Percentiles rank a stretch among this genome's conserved stretches.
These are phyloP conservation scores for Erannis defoliaria DNA, from an alignment of 2,888 invertebrate species.

Conservation along the genomic window DNA sequence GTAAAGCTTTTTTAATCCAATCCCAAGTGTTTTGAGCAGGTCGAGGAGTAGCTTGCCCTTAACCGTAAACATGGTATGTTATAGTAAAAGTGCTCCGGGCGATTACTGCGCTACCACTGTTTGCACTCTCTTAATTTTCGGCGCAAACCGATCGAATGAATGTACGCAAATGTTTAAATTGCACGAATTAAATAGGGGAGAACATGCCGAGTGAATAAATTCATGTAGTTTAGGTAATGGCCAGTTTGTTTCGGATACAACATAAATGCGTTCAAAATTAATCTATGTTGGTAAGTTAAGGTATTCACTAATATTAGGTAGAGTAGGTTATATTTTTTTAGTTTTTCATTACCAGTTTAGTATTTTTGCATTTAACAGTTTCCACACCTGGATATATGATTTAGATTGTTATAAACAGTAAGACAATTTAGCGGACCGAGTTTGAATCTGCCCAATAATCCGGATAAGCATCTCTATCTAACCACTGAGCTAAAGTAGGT, in stretches of 20 bases:
- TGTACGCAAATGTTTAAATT: constrained; percentile 37
- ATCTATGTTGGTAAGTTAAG: not conserved
- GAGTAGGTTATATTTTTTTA: too few relatives aligned
- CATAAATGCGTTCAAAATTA: too few relatives aligned
- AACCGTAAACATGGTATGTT: constrained; percentile 28
- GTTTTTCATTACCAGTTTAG: too few relatives aligned
- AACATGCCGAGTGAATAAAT: constrained; percentile 3
- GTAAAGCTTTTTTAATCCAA: not conserved
- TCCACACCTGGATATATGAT: too few relatives aligned
- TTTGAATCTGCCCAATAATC: too few relatives aligned
- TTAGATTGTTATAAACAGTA: too few relatives aligned
- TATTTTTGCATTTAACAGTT: too few relatives aligned
- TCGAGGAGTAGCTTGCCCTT: constrained; percentile 40
- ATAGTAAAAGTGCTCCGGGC: constrained; percentile 47
- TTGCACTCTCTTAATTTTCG: constrained; percentile 51
- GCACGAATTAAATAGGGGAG: constrained; percentile 34
- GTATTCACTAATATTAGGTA: too few relatives aligned
- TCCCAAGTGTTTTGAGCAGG: not conserved
- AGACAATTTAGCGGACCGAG: too few relatives aligned
- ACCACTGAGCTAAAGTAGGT: too few relatives aligned
- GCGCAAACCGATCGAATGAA: constrained; percentile 41
- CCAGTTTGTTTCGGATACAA: not conserved
- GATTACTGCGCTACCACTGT: constrained; percentile 50
- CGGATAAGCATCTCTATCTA: too few relatives aligned
- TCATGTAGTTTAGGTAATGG: constrained; percentile 13